A percentile compares a stretch with the other conserved stretches of the same genome.
Conservation (phyloP, 2,888 invertebrate genomes). For the Patella ulyssiponensis region DNA sequence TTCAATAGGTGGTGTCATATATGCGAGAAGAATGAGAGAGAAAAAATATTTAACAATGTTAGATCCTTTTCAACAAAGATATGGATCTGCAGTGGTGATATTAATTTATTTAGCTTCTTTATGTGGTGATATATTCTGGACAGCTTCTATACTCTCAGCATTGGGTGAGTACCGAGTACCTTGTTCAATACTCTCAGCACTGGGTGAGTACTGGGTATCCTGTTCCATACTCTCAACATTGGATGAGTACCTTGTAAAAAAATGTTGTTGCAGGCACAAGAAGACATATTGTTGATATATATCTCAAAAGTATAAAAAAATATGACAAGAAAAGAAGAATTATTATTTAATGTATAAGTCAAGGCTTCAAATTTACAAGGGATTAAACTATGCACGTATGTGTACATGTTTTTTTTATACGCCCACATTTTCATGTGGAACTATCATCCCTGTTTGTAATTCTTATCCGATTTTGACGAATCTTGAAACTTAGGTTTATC, state of each 20-base stretch:
- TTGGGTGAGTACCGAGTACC: constrained; percentile 49
- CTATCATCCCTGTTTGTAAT: too few species aligned
- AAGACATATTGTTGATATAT: too few species aligned
- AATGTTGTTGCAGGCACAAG: not conserved
- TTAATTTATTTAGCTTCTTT: constrained; percentile 60
- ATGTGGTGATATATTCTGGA: constrained; percentile 67
- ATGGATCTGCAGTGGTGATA: constrained; percentile 52
- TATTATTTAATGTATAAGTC: too few species aligned
- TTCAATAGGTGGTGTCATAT: constrained; percentile 60
- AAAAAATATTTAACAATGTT: constrained; percentile 64
- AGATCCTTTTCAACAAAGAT: constrained; percentile 63
- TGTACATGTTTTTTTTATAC: too few species aligned
- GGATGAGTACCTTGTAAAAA: constrained; percentile 43
- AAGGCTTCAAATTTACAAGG: too few species aligned
- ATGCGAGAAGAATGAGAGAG: constrained; percentile 64
- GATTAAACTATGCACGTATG: too few species aligned
- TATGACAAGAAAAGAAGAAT: too few species aligned
- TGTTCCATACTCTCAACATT: constrained; percentile 64
- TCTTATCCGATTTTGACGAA: too few species aligned
- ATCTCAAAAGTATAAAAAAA: too few species aligned
- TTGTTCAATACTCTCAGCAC: not conserved
- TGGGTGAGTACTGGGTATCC: not conserved
- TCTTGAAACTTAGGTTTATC: too few species aligned
- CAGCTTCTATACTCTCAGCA: constrained; percentile 66
- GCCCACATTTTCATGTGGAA: too few species aligned